Conservation (phyloP, 2,888 invertebrate species). For the Argyresthia albistria region DNA sequence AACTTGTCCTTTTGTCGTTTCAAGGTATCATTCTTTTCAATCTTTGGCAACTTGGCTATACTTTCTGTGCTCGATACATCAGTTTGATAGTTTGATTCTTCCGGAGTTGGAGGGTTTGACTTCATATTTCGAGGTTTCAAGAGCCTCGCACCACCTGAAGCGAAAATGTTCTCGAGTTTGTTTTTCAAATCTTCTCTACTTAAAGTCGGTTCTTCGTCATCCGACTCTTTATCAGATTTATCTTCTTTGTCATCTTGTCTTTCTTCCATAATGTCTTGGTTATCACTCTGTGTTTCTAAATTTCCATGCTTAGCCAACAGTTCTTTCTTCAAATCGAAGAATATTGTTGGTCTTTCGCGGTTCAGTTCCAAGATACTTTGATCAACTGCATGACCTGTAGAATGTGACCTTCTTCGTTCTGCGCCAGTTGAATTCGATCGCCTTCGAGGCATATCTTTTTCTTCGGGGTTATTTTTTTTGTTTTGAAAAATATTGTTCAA, state of each 20-base stretch:
- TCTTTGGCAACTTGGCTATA: constrained; percentile 42
- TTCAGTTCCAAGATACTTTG: constrained; percentile 23
- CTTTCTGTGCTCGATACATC: constrained; percentile 46
- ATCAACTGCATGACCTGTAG: constrained; percentile 42
- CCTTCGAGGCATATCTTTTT: constrained; percentile 3
- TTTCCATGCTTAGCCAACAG: constrained; percentile 31
- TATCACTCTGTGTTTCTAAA: constrained; percentile 28
- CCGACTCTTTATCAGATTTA: constrained; percentile 21
- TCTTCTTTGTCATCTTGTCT: constrained; percentile 19
- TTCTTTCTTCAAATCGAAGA: constrained; percentile 50
- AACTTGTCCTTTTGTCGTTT: constrained; percentile 56
- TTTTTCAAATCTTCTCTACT: constrained; percentile 51
- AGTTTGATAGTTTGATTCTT: constrained; percentile 38
- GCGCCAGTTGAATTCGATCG: constrained; percentile 40
- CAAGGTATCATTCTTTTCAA: constrained; percentile 58
- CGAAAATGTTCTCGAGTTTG: constrained; percentile 53
- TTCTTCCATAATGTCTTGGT: constrained; percentile 15
- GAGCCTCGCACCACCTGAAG: constrained; percentile 40
- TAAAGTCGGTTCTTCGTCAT: constrained; percentile 20
- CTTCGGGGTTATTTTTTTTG: constrained; percentile 22
- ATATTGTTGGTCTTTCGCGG: constrained; percentile 32
- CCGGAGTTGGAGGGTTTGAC: constrained; percentile 48
- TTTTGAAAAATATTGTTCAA: constrained; percentile 50
- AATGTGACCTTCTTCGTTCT: constrained; percentile 46
- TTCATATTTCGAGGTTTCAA: constrained; percentile 44